phyloP scores from a whole-genome alignment of 1,140 invertebrate species.

The Drosophila chauvacae region DNA sequence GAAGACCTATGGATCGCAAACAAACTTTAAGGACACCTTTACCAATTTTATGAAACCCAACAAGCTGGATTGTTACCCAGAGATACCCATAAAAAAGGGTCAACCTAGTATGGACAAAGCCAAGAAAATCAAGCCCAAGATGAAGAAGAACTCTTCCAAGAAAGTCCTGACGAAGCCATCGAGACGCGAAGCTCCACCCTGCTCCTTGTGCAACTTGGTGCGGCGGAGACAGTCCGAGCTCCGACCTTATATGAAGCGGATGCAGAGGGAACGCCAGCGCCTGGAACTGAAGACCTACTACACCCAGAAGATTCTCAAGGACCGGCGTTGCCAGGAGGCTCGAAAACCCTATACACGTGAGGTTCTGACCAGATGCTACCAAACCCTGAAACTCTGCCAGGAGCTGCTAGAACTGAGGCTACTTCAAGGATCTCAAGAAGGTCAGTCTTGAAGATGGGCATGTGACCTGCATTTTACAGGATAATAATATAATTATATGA shows the following conservation, averaged over 20 bases:
- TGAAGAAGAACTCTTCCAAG: background rate
- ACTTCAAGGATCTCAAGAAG: background rate
- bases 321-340: background rate
- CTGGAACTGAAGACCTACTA: conserved; percentile 43
- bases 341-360: background rate
- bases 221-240: background rate
- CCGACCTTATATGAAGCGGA: conserved; percentile 38
- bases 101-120: too few species aligned
- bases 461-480: background rate
- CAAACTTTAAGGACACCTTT: background rate
- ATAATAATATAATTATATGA: background rate
- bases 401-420: conserved; percentile 11
- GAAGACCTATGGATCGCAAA: background rate
- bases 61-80: background rate
- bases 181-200: background rate
- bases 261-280: conserved; percentile 33
- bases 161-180: background rate
- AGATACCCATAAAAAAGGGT: background rate
- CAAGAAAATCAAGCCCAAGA: background rate
- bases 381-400: conserved; percentile 12
- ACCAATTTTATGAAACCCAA: conserved; percentile 10
- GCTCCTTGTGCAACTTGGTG: conserved; percentile 30
- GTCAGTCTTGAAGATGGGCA: background rate
- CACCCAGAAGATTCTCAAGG: conserved; percentile 10
- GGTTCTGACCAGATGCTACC: conserved; percentile 10